Conservation (phyloP, 2,113 vertebrate species). For the Spea bombifrons region DNA sequence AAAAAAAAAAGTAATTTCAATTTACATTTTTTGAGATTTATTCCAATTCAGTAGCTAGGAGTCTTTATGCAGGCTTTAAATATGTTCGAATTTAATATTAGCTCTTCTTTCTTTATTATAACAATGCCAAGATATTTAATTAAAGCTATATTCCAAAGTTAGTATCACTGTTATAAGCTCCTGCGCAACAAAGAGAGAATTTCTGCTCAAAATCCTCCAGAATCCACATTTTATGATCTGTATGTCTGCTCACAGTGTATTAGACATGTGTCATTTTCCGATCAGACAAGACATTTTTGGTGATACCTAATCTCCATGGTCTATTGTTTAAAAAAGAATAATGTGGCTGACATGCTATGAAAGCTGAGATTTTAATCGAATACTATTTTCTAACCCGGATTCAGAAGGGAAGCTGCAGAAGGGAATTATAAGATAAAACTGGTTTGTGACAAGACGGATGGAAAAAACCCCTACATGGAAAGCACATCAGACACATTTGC, state of each 20-base stretch:
- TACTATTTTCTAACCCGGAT: not conserved
- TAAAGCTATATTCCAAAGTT: not conserved
- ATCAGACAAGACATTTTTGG: not conserved
- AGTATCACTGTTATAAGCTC: slow-evolving; percentile 15
- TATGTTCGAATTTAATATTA: slow-evolving; percentile 33
- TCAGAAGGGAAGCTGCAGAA: too few species aligned
- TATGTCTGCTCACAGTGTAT: not conserved
- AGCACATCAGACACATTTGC: not conserved
- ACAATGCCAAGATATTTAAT: slow-evolving; percentile 21
- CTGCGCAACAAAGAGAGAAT: slow-evolving; percentile 5
- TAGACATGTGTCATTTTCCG: slow-evolving; percentile 7
- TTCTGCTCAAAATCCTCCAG: not conserved
- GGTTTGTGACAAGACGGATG: not conserved
- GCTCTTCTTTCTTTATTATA: slow-evolving; percentile 6
- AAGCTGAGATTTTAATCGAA: not conserved
- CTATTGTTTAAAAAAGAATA: not conserved
- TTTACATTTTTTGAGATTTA: not conserved
- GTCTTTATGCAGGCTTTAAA: slow-evolving; percentile 24
- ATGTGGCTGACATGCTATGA: not conserved
- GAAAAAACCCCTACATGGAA: not conserved
- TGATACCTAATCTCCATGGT: not conserved
- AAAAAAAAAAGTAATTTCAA: not conserved
- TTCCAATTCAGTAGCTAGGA: slow-evolving; percentile 13
- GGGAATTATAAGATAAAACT: not conserved
- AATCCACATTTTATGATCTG: not conserved